phyloP scores from a whole-genome alignment of 2,113 vertebrate genomes.

The Sterna hirundo region DNA sequence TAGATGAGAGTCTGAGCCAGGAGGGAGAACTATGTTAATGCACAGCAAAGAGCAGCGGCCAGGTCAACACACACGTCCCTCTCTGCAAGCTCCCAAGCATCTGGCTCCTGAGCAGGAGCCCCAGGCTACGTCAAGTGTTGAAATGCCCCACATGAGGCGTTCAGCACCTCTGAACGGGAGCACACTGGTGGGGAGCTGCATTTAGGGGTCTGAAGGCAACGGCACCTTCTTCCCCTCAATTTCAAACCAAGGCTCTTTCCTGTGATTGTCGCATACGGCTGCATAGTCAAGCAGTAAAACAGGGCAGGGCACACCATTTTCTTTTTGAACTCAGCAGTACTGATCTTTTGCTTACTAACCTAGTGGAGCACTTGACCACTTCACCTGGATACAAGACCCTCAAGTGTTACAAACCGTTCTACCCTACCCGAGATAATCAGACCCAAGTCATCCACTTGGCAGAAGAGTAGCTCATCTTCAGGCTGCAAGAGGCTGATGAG shows the following conservation, averaged over 20 bases:
- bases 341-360: background rate
- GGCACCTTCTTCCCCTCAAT: background rate
- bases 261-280: background rate
- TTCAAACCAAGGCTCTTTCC: background rate
- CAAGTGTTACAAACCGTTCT: background rate
- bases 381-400: background rate
- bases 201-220: background rate
- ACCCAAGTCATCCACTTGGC: background rate
- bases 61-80: background rate
- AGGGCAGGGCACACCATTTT: background rate
- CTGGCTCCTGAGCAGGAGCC: background rate
- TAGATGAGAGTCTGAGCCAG: background rate
- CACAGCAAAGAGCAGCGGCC: background rate
- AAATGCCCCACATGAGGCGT: background rate
- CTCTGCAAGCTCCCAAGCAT: background rate
- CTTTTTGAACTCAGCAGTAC: background rate
- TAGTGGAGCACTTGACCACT: background rate
- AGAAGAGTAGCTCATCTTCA: background rate
- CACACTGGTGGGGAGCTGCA: background rate
- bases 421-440: background rate
- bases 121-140: fast-evolving
- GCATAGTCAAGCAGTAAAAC: background rate
- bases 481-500: background rate
- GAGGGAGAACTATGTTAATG: background rate
- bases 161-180: background rate